Base-by-base conservation (phyloP, 2,113 vertebrate genomes). In the Piaya cayana region DNA sequence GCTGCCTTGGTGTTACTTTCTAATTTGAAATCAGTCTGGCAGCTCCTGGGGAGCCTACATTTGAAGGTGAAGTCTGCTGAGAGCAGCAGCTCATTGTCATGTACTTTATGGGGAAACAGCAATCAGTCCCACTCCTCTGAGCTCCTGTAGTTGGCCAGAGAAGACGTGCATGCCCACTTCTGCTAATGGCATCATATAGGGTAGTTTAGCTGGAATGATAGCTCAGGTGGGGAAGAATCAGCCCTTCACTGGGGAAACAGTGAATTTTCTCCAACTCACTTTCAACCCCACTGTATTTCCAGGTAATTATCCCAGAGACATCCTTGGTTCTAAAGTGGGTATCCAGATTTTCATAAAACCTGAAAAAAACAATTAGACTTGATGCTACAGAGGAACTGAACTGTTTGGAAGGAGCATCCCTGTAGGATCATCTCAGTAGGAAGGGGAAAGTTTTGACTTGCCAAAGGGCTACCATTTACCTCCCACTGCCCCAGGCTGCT, bases 401-500 rank as follows among this genome's bases (percentile, higher is more conserved):
- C 15, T 30, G 68, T 42, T 79, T 43, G n/a, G 12, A 23, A 69
- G 42, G 60, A 69, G 21, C 27, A 63, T 19, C 37, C 19, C 69
- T 64, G 42, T 14, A 58, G 27, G 37, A 42, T 32, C 43, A 30
- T 11, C 18, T 13, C 50, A 10, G 18, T 1, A 26, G 37, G 60
- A 77, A 43, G 30, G 5, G 47, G 12, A 45, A 34, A 22, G 5
- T 29, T 23, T 17, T 52, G 50, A 67, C 21, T 36, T 71, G 9
- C 18, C 0, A 1, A 49, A 45, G 19, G 78, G 23, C 64, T 43
- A 5, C 21, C 0, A 1, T 26, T 60, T 45, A 26, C 49, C 36
- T 50, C 8, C 36, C 9, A 6, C 15, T 1, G 0, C 25, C 30
- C 25, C 52, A 47, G 52, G 19, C 32, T 17, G 39, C 29, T 18